phyloP scores from a whole-genome alignment of 2,797 vertebrate species.

The Micromesistius poutassou region DNA sequence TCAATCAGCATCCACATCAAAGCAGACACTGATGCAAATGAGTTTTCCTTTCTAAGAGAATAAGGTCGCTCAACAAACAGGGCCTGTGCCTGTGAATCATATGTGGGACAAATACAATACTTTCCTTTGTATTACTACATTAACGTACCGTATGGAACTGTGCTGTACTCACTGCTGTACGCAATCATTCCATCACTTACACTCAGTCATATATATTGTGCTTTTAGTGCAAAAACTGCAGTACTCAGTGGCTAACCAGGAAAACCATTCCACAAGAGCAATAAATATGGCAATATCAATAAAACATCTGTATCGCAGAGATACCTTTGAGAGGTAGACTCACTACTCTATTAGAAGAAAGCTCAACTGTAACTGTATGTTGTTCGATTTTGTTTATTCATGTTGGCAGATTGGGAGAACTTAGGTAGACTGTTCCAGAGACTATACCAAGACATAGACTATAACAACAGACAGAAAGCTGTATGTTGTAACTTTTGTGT shows the following conservation, averaged over 20 bases:
- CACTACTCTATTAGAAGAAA: neutral
- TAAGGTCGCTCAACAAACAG: conserved; percentile 17
- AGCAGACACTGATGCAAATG: conserved; percentile 26
- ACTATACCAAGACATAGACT: neutral
- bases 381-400: neutral
- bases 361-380: neutral
- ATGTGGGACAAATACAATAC: conserved; percentile 4
- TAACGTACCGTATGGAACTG: neutral
- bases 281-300: neutral
- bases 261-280: neutral
- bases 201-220: neutral
- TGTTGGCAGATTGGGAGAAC: no score
- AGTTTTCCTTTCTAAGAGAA: conserved; percentile 16
- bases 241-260: neutral
- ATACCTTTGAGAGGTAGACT: neutral
- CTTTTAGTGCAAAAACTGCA: neutral
- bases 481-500: neutral
- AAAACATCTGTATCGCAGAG: neutral
- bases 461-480: neutral
- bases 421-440: no score
- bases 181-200: neutral
- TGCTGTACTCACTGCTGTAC: neutral
- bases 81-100: conserved; percentile 7
- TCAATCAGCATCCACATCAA: conserved; percentile 44
- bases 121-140: neutral